Base-by-base conservation (phyloP, 1,140 invertebrate genomes). In the Alviniconcha marisindica region DNA sequence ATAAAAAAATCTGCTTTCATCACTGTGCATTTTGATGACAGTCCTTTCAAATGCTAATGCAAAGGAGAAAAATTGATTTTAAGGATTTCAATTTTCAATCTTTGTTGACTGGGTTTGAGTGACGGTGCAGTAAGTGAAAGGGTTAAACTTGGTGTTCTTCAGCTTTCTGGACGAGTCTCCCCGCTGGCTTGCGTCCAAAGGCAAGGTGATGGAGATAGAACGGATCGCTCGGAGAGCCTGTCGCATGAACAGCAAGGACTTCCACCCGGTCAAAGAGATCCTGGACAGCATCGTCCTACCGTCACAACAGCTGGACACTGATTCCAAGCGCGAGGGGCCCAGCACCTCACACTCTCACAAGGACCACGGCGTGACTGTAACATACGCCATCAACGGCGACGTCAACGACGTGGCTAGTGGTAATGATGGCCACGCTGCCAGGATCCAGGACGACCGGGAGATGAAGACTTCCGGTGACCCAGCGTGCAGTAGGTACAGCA, bases 101-200 rank as follows among this genome's bases (percentile, higher is more conserved):
- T n/a, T n/a, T n/a, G n/a, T n/a, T n/a, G n/a, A n/a, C n/a, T n/a
- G n/a, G n/a, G n/a, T n/a, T n/a, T n/a, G n/a, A n/a, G n/a, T n/a
- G n/a, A n/a, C n/a, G n/a, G n/a, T n/a, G n/a, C n/a, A n/a, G n/a
- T n/a, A n/a, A n/a, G n/a, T n/a, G n/a, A n/a, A 36, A 36, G 28
- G 18, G 33, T 63, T 36, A 15, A 14, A 28, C 44, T 81, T 60
- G 38, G 14, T 31, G 71, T 71, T n/a, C 15, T 51, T 14, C 24
- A 82, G 69, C 15, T 38, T 76, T 44, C 24, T 82, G 28, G 88
- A 88, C 28, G 91, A 92, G 81, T 90, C 90, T 28, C 76, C 88
- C 38, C 84, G 89, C 36, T 92, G 91, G 91, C 80, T 92, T 2
- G 31, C 89, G 12, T 86, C 86, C 5, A 90, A 90, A 54, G 85